Evolutionary conservation across 2,797 vertebrate genomes (phyloP).

Genomic region (Gallinago stenura): DNA sequence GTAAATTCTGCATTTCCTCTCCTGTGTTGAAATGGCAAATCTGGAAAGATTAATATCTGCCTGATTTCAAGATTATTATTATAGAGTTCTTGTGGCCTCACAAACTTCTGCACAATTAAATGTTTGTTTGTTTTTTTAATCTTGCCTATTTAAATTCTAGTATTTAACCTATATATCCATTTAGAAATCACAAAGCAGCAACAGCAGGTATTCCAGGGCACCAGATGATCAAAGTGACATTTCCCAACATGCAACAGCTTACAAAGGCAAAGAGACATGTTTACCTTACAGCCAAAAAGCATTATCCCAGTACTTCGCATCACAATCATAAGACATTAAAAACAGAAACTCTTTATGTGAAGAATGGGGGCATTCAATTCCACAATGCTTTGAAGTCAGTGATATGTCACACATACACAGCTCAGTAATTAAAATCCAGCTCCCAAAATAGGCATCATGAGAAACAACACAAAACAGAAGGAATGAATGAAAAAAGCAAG

Average conservation of each 20-base stretch:
- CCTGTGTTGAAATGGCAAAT: conserved; percentile 71
- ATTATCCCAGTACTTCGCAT: conserved; percentile 81
- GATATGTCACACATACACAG: conserved; percentile 70
- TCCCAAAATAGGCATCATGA: conserved; percentile 34
- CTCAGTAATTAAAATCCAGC: conserved; percentile 46
- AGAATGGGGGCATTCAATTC: conserved; percentile 83
- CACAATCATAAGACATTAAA: conserved; percentile 81
- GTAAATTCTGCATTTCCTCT: conserved; percentile 26
- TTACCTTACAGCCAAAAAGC: conserved; percentile 86
- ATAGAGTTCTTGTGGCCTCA: conserved; percentile 85
- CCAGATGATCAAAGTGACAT: conserved; percentile 86
- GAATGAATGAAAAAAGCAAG: conserved; percentile 31
- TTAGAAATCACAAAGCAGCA: conserved; percentile 91
- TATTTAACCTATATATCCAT: conserved; percentile 75
- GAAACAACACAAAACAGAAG: not conserved
- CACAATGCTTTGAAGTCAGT: conserved; percentile 81
- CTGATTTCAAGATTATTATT: conserved; percentile 77
- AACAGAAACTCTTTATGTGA: conserved; percentile 84
- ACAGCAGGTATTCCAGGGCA: conserved; percentile 85
- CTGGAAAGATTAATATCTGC: conserved; percentile 78
- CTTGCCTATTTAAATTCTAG: conserved; percentile 75
- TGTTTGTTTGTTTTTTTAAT: conserved; percentile 60
- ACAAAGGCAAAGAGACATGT: conserved; percentile 83
- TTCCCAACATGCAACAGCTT: conserved; percentile 90
- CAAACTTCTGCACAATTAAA: conserved; percentile 80